Conservation (phyloP, 92 coral and sea anemone genomes). For the Palythoa grandiflora region DNA sequence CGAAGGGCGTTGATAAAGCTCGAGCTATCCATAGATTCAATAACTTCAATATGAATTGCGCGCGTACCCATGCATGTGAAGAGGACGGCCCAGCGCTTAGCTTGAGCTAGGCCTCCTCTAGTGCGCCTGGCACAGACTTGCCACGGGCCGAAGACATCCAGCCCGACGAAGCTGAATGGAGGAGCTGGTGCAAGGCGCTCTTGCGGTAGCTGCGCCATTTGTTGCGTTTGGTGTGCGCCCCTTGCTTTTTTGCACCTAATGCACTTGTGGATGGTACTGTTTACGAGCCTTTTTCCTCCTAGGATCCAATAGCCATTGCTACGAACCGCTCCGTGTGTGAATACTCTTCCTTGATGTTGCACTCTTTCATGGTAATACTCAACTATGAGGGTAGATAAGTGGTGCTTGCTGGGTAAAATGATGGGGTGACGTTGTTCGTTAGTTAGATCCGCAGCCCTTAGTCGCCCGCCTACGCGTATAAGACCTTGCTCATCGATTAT, state of each 20-base stretch:
- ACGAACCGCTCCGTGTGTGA: constrained; percentile 54
- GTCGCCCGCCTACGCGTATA: constrained; percentile 47
- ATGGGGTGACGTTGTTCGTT: constrained; percentile 37
- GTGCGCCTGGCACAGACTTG: constrained; percentile 55
- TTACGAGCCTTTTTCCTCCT: constrained; percentile 57
- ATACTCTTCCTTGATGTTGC: constrained; percentile 61
- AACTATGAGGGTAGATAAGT: constrained; percentile 17
- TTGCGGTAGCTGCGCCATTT: constrained; percentile 44
- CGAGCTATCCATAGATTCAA: constrained; percentile 67
- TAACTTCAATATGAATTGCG: constrained; percentile 60
- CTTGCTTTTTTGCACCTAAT: constrained; percentile 55
- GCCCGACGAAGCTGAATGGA: constrained; percentile 5
- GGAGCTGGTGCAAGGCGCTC: constrained; percentile 51
- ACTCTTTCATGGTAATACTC: constrained; percentile 42
- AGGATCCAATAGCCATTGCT: constrained; percentile 63
- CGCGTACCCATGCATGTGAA: constrained; percentile 56
- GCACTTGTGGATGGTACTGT: constrained; percentile 52
- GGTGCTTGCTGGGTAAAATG: constrained; percentile 23
- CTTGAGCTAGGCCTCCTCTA: constrained; percentile 56
- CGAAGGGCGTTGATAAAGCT: constrained; percentile 64
- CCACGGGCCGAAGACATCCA: constrained; percentile 60
- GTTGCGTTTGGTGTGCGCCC: constrained; percentile 52
- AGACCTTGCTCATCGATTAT: constrained; percentile 37
- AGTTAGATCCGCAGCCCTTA: constrained; percentile 9
- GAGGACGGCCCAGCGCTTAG: constrained; percentile 69